A percentile compares a stretch with the other conserved stretches of the same genome.
These are phyloP conservation scores for Escarpia spicata DNA, from an alignment of 2,888 invertebrate species.

Conservation along the genomic window DNA sequence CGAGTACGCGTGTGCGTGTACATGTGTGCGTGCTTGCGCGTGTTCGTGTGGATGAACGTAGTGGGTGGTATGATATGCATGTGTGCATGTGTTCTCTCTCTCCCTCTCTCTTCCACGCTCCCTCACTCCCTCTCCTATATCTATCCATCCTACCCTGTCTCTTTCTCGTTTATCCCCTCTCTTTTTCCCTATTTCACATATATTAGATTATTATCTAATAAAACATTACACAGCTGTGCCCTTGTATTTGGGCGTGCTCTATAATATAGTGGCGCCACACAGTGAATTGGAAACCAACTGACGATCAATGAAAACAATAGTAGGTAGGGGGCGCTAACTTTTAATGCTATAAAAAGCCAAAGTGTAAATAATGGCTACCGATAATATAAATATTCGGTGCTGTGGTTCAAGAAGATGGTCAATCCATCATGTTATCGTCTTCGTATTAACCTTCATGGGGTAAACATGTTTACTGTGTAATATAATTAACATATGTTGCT, in stretches of 20 bases:
- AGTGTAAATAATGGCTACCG: neutral
- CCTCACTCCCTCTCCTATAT: too few species aligned
- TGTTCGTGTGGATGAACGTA: neutral
- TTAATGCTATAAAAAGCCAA: neutral
- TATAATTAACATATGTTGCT: neutral
- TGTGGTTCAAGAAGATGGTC: slow-evolving; percentile 18
- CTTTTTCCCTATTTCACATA: too few species aligned
- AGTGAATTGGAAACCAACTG: neutral
- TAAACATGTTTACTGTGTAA: neutral
- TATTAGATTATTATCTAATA: too few species aligned
- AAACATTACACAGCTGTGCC: too few species aligned
- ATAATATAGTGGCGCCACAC: neutral
- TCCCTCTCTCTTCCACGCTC: too few species aligned
- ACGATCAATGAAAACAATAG: neutral
- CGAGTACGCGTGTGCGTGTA: neutral
- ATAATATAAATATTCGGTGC: neutral
- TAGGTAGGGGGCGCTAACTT: neutral
- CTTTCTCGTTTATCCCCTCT: too few species aligned
- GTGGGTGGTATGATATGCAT: neutral
- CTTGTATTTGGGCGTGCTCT: neutral
- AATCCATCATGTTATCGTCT: slow-evolving; percentile 25
- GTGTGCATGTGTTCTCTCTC: neutral
- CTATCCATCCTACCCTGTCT: too few species aligned
- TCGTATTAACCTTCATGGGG: slow-evolving; percentile 29
- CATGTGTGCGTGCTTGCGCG: neutral